Percentiles rank a stretch among this genome's conserved stretches.
These are phyloP conservation scores for Malurus leucopterus DNA, from an alignment of 2,797 vertebrate species.

Conservation along the genomic window DNA sequence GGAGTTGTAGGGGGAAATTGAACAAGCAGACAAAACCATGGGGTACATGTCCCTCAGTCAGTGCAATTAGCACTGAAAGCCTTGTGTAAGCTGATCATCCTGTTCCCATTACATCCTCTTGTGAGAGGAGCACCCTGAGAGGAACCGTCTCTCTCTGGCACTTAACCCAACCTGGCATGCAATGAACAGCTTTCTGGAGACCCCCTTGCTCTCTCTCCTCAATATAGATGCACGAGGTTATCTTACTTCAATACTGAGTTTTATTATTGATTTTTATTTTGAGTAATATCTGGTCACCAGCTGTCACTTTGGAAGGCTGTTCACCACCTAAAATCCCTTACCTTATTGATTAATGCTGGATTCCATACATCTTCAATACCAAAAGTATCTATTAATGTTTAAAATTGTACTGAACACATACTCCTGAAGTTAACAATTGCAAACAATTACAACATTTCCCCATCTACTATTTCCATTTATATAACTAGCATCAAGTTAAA, in stretches of 20 bases:
- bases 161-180: background rate
- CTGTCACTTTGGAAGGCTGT: background rate
- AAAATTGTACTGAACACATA: background rate
- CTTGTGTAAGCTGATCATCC: background rate
- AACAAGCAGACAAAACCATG: background rate
- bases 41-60: background rate
- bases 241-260: background rate
- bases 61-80: background rate
- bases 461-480: background rate
- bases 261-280: background rate
- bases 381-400: background rate
- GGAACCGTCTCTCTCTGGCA: background rate
- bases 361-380: background rate
- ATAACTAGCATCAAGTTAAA: background rate
- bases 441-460: background rate
- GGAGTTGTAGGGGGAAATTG: background rate
- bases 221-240: background rate
- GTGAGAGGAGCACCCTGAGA: fast-evolving
- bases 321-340: background rate
- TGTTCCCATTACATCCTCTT: background rate
- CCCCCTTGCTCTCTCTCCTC: background rate
- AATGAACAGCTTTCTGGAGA: background rate
- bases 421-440: background rate
- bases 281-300: background rate
- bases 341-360: background rate